Evolutionary conservation across 2,797 vertebrate species (phyloP), one percentile per base, ranked within the genome.

Genomic region (Myotis vivesi): DNA sequence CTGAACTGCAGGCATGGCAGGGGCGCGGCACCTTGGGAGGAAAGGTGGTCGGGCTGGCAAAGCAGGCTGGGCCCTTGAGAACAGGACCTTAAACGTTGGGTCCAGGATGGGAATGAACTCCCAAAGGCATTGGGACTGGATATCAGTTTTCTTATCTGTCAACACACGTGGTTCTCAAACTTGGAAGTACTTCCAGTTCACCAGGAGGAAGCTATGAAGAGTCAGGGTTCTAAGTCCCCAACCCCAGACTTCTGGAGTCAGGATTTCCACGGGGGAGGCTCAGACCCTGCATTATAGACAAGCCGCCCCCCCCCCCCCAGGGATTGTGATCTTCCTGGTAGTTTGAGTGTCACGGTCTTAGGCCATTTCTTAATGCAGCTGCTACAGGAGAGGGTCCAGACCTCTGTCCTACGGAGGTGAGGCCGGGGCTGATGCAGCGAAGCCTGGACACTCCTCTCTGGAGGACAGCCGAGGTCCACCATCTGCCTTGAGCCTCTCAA

Each of bases 251-350:
- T 64, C 76, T 53, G 41, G 46, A 68, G 33, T 83, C 73, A 89
- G 69, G 76, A 91, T 88, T 62, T 72, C 88, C 59, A 55, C 30
- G 28, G 36, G n/a, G 13, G 0, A 23, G 53, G 9, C 89, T 44
- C 77, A 88, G 87, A 69, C 85, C 9, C 53, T 46, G 44, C 22
- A 36, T 57, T 83, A 79, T 57, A 77, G 81, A 80, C 25, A 53
- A 46, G 28, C 8, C 19, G 8, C 15, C 15, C 0, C 10, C 11
- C 2, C 25, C 25, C 59, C 9, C 12, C 16, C 15, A 1, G 30
- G n/a, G 71, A 19, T 5, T 28, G 53, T 25, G 30, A 71, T 38
- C 2, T 76, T 71, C 20, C 28, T 51, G 33, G 17, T 11, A 79
- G 69, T 66, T 44, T 22, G 69, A 46, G 8, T 25, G 1, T 79